A percentile compares a stretch with the other conserved stretches of the same genome.
These are phyloP conservation scores for Mesorhabditis spiculigera DNA, from an alignment of 2,888 invertebrate species.

Conservation along the genomic window DNA sequence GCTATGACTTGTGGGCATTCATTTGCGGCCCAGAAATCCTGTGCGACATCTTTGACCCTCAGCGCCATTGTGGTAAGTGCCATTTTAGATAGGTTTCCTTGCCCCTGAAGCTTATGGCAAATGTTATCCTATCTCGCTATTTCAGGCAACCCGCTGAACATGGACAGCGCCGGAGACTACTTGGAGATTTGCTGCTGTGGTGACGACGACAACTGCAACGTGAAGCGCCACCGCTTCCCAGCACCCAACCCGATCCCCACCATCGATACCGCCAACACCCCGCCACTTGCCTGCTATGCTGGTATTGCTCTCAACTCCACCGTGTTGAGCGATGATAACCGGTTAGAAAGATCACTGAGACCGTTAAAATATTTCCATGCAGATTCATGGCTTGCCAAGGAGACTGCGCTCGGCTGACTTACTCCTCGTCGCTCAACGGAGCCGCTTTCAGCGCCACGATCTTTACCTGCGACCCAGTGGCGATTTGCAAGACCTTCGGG, in stretches of 20 bases:
- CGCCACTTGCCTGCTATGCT: conserved; percentile 28
- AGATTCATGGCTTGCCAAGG: conserved; percentile 21
- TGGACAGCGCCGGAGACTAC: background rate
- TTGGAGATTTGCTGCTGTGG: conserved; percentile 28
- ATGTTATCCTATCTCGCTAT: too few relatives aligned
- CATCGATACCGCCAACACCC: conserved; percentile 13
- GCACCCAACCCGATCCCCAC: background rate
- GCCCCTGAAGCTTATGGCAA: too few relatives aligned
- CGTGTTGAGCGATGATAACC: background rate
- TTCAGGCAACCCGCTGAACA: too few relatives aligned
- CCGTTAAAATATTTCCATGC: too few relatives aligned
- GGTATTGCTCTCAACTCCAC: conserved; percentile 22
- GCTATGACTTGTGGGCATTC: too few relatives aligned
- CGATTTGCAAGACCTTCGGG: conserved; percentile 21
- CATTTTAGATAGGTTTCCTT: too few relatives aligned
- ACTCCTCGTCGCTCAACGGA: conserved; percentile 19
- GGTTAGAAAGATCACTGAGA: too few relatives aligned
- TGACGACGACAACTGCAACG: conserved; percentile 34
- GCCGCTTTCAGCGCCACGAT: conserved; percentile 19
- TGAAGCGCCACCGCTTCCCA: conserved; percentile 14
- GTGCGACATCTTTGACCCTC: too few relatives aligned
- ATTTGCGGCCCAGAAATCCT: too few relatives aligned
- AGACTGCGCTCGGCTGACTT: conserved; percentile 29
- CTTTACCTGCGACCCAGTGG: conserved; percentile 28
- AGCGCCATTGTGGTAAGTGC: too few relatives aligned